Evolutionary conservation across 2,888 invertebrate genomes (phyloP), one percentile per base, ranked within the genome.

Genomic region (Sceliomorpha sp.): DNA sequence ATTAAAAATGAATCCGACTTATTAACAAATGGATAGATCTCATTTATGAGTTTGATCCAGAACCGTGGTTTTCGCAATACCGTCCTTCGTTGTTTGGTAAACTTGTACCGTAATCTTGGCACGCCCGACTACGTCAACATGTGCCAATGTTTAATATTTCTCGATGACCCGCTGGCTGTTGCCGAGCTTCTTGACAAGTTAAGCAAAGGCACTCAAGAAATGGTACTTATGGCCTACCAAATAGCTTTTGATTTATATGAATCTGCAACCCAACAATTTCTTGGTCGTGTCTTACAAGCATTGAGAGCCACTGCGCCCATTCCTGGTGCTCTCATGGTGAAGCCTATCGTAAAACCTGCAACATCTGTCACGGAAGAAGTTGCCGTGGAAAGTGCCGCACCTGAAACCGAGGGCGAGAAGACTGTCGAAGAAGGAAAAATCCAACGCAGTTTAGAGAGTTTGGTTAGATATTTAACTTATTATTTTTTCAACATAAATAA

Each of bases 221-320:
- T 93, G 72, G 94, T 95, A 60, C 90, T 99, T 31, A 98, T 99
- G 96, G 98, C 98, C 0, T 99, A 98, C 89, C 99, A 99, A 90
- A 98, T 99, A 80, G 98, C 94, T 0, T 99, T 99, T 89, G 99
- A 99, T 91, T 91, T 99, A 77, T 99, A 99, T 86, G 99, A 99
- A 88, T 98, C 98, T 32, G 99, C 99, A 0, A 98, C 98, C 1
- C 99, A 99, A 89, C 98, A 99, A 87, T 98, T 98, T 88, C 90
- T 99, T 45, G 95, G 94, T 6, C 92, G 95, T 76, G 96, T 98
- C 6, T 89, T 97, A 71, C 94, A 95, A 84, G 95, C 96, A 10
- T 89, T 98, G 4, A 91, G 94, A 78, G 92, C 92, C 40, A 95
- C 95, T 9, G 95, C 96, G 13, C 96, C 96, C 0, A 92, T 95